These are phyloP conservation scores for Ostrea denselamellosa DNA, from an alignment of 1,140 invertebrate species.

Conservation along the genomic window DNA sequence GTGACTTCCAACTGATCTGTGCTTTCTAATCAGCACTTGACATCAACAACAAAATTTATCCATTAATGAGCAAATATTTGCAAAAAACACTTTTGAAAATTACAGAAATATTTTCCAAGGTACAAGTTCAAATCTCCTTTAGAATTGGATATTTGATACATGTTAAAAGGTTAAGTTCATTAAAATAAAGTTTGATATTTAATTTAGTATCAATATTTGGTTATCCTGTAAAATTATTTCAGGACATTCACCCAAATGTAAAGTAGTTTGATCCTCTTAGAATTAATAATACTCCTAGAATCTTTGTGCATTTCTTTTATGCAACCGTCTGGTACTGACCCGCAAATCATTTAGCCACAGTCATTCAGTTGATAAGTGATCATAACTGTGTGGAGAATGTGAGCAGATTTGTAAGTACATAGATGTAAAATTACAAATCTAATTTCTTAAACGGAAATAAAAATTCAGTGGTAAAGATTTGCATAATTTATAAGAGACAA, in stretches of 20 bases:
- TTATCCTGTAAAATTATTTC: conserved; percentile 31
- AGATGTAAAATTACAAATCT: neutral
- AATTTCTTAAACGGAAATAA: no score
- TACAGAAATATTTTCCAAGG: neutral
- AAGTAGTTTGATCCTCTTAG: neutral
- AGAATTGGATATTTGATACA: conserved; percentile 11
- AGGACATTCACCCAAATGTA: neutral
- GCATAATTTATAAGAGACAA: no score
- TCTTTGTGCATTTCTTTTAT: neutral
- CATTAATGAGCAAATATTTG: conserved; percentile 31
- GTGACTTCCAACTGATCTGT: neutral
- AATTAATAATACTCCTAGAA: neutral
- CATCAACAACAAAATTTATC: conserved; percentile 1
- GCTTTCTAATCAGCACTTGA: conserved; percentile 11
- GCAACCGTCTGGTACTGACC: no score
- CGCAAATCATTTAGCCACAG: no score
- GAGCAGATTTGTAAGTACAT: neutral
- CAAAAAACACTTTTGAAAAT: neutral
- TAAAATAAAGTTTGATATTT: conserved; percentile 13
- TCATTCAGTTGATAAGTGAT: neutral
- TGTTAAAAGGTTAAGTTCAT: conserved; percentile 30
- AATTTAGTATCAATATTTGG: conserved; percentile 15
- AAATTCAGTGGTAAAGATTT: no score
- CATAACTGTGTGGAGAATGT: neutral
- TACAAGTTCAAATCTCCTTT: conserved; percentile 7